A percentile compares a stretch with the other conserved stretches of the same genome.
Conservation (phyloP, 1,140 invertebrate species). For the Drosophila melanogaster region DNA sequence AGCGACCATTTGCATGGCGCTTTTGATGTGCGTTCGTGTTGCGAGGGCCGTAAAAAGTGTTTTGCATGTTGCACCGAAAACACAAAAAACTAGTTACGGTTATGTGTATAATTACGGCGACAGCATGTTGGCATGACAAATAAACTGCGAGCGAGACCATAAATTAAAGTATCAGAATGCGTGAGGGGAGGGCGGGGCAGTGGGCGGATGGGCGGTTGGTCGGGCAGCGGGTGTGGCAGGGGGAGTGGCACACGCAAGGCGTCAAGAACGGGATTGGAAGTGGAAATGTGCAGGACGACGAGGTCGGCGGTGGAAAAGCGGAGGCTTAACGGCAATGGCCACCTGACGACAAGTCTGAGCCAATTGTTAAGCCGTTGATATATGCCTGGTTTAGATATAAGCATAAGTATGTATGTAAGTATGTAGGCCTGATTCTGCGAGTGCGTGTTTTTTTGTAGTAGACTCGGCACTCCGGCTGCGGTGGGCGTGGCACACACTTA, state of each 20-base stretch:
- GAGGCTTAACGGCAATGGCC: slow-evolving; percentile 60
- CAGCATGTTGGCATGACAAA: slow-evolving; percentile 71
- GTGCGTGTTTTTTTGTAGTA: slow-evolving; percentile 11
- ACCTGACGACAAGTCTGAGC: slow-evolving; percentile 77
- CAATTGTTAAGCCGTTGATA: slow-evolving; percentile 81
- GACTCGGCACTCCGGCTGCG: slow-evolving; percentile 16
- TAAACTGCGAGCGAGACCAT: slow-evolving; percentile 69
- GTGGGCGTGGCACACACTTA: slow-evolving; percentile 57
- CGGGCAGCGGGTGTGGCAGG: neutral
- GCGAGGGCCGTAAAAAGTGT: slow-evolving; percentile 42
- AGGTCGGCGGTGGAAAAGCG: neutral
- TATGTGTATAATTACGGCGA: slow-evolving; percentile 65
- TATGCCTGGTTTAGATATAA: slow-evolving; percentile 30
- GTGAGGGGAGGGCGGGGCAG: slow-evolving; percentile 23
- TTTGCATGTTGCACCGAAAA: slow-evolving; percentile 52
- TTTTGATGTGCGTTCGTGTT: slow-evolving; percentile 40
- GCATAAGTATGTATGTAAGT: too few relatives aligned
- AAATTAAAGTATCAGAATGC: slow-evolving; percentile 82
- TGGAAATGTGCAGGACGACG: neutral
- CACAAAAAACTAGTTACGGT: slow-evolving; percentile 64
- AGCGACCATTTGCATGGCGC: slow-evolving; percentile 51
- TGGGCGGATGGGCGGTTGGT: neutral
- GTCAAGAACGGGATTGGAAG: slow-evolving; percentile 13
- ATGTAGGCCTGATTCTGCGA: slow-evolving; percentile 10
- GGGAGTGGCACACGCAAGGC: slow-evolving; percentile 13